Evolutionary conservation across 2,888 invertebrate genomes (phyloP), one percentile per base, ranked within the genome.

Genomic region (Chesias legatella): DNA sequence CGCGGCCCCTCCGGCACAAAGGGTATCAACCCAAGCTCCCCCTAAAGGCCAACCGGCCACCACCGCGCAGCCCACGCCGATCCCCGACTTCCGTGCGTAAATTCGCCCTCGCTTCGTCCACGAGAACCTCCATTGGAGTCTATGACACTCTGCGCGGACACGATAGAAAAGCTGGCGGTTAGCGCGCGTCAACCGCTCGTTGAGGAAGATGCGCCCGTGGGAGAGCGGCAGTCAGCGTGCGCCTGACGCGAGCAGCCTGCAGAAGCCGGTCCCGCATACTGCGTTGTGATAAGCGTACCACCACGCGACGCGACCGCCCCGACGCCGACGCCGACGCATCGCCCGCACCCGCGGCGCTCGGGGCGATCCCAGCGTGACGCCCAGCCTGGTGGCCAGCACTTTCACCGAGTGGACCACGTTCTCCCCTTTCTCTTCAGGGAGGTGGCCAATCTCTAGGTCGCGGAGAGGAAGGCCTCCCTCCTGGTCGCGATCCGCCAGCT

Each of bases 81-180:
- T n/a, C n/a, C n/a, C n/a, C n/a, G n/a, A n/a, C 7, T 40, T 28
- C 5, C 29, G 13, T 4, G 13, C 33, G 20, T 21, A 33, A 2
- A 40, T 11, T 4, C 40, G 33, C 4, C 40, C 40, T 4, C 33
- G 7, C 29, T 21, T 33, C 1, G 33, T 40, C 40, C 40, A 38
- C 3, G 32, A 20, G 25, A 11, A 38, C 3, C 27, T 7, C 38
- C 37, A 38, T n/a, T 24, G n/a, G 0, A 0, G n/a, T 3, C 9
- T 17, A 6, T 21, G 17, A 33, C 38, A 30, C 21, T 32, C 34
- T 8, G 34, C 34, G 0, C 38, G 37, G 3, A 32, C 29, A 1
- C 25, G 7, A 13, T 30, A 22, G 30, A 46, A 43, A 7, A 47
- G 24, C 10, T 27, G 33, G 0, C 40, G 11, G 24, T 43, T 48